Evolutionary conservation across 1,140 invertebrate species (phyloP).

Genomic region (Micrasema longulum): DNA sequence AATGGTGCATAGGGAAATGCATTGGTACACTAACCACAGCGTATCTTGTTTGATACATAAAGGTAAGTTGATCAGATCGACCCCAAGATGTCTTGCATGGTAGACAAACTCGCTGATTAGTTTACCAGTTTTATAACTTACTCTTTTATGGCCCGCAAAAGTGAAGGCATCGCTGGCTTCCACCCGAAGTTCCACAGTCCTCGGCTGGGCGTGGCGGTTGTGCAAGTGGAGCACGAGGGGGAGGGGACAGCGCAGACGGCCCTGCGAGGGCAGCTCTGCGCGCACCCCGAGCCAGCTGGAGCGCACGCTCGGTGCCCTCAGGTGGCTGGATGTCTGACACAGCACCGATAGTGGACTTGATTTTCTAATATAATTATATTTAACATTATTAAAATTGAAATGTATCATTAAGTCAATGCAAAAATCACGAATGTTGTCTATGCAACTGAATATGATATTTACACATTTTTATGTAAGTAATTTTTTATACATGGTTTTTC

Average conservation of each 20-base stretch:
- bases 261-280: slow-evolving; percentile 78
- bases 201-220: slow-evolving; percentile 78
- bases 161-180: slow-evolving; percentile 89
- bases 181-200: slow-evolving; percentile 80
- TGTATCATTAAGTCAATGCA: too few relatives aligned
- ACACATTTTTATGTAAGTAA: neutral
- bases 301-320: slow-evolving; percentile 73
- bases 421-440: neutral
- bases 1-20: neutral
- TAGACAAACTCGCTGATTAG: neutral
- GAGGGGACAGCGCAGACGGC: slow-evolving; percentile 78
- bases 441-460: neutral
- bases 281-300: slow-evolving; percentile 79
- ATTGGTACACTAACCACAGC: too few relatives aligned
- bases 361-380: slow-evolving; percentile 37
- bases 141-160: slow-evolving; percentile 91
- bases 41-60: neutral
- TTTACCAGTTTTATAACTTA: slow-evolving; percentile 56
- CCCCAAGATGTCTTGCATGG: too few relatives aligned
- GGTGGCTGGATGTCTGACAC: slow-evolving; percentile 59
- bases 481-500: neutral
- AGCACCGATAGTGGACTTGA: slow-evolving; percentile 34
- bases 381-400: too few relatives aligned
- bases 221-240: slow-evolving; percentile 77
- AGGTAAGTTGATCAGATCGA: neutral